Conservation (phyloP, 2,888 invertebrate species). For the Lathronympha strigana region DNA sequence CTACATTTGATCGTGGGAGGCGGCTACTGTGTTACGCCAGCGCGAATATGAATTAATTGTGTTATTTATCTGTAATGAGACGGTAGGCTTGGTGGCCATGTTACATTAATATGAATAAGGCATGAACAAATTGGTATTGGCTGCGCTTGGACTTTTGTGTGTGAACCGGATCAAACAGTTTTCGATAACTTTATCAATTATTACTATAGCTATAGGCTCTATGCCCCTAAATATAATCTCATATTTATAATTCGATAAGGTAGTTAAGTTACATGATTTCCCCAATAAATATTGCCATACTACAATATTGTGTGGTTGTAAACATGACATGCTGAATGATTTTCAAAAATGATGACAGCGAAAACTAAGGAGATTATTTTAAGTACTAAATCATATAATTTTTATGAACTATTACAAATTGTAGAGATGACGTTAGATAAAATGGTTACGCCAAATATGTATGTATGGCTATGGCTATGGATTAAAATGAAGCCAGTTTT, state of each 20-base stretch:
- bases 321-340: too few species aligned
- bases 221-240: too few species aligned
- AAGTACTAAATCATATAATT: too few species aligned
- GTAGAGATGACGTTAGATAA: too few species aligned
- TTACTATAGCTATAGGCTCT: not conserved
- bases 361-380: too few species aligned
- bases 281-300: not conserved
- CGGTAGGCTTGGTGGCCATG: constrained; percentile 45
- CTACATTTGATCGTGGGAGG: constrained; percentile 66
- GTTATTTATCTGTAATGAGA: constrained; percentile 67
- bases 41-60: constrained; percentile 63
- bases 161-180: constrained; percentile 1
- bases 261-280: not conserved
- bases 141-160: constrained; percentile 1
- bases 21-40: constrained; percentile 70
- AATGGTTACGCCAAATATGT: too few species aligned
- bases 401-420: too few species aligned
- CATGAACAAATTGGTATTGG: constrained; percentile 8
- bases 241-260: not conserved
- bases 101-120: constrained; percentile 28
- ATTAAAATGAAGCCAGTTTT: not conserved
- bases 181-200: not conserved
- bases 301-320: not conserved
- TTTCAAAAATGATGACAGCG: too few species aligned
- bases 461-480: not conserved